Evolutionary conservation across 2,888 invertebrate species (phyloP).

Genomic region (Eilema sororculum): DNA sequence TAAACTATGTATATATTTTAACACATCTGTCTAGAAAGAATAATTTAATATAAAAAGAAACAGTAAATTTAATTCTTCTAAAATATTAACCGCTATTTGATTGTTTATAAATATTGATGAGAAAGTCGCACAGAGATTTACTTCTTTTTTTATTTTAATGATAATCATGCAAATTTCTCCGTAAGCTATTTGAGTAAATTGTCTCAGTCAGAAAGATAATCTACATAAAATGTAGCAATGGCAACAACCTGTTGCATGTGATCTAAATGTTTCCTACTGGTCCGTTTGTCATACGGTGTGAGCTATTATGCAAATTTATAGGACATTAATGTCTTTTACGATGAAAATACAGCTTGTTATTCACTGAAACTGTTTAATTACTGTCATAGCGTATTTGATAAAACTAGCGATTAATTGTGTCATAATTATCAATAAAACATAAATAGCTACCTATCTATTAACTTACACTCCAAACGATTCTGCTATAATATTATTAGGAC

Average conservation of each 20-base stretch:
- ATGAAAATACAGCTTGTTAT: not conserved
- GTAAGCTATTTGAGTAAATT: no score
- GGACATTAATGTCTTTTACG: not conserved
- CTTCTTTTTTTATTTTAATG: not conserved
- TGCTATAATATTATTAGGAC: no score
- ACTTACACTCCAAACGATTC: not conserved
- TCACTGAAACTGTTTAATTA: not conserved
- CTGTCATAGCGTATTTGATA: not conserved
- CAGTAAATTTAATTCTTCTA: no score
- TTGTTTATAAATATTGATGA: no score
- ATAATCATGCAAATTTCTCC: not conserved
- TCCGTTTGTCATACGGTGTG: not conserved
- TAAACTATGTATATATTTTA: not conserved
- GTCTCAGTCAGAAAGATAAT: not conserved
- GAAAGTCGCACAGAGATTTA: not conserved
- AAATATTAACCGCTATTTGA: not conserved
- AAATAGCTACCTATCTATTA: no score
- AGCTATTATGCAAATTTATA: not conserved
- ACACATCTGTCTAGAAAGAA: not conserved
- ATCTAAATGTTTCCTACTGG: not conserved
- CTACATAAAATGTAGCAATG: not conserved
- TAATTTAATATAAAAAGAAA: not conserved
- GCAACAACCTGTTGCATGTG: not conserved
- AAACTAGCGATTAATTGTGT: not conserved
- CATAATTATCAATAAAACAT: not conserved